phyloP scores from a whole-genome alignment of 2,797 vertebrate species.

The Myotis vivesi region DNA sequence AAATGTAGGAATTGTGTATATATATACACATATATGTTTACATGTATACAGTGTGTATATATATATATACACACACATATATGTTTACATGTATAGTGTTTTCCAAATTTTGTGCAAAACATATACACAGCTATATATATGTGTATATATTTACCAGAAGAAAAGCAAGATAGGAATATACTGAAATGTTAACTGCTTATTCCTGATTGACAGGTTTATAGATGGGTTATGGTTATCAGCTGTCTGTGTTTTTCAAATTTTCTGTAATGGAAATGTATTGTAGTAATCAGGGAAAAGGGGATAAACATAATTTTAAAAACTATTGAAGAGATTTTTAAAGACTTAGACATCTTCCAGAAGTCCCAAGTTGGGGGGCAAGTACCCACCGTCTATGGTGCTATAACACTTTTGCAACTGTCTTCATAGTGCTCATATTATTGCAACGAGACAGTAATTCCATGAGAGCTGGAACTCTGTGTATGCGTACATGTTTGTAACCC shows the following conservation, averaged over 20 bases:
- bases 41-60: too few species aligned
- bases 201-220: background rate
- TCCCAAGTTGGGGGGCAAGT: background rate
- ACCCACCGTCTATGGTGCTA: background rate
- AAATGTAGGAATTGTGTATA: background rate
- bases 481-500: background rate
- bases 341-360: background rate
- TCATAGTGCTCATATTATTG: background rate
- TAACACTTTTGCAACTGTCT: background rate
- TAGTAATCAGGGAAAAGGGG: background rate
- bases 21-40: background rate
- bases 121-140: background rate
- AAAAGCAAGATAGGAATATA: background rate
- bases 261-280: background rate
- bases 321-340: background rate
- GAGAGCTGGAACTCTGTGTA: background rate
- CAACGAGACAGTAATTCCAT: background rate
- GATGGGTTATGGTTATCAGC: background rate
- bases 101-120: background rate
- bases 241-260: background rate
- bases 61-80: too few species aligned
- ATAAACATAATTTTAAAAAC: background rate
- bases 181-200: background rate
- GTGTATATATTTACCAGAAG: background rate
- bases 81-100: background rate